Evolutionary conservation across 2,797 vertebrate species (phyloP).

Genomic region (Tragelaphus eurycerus): DNA sequence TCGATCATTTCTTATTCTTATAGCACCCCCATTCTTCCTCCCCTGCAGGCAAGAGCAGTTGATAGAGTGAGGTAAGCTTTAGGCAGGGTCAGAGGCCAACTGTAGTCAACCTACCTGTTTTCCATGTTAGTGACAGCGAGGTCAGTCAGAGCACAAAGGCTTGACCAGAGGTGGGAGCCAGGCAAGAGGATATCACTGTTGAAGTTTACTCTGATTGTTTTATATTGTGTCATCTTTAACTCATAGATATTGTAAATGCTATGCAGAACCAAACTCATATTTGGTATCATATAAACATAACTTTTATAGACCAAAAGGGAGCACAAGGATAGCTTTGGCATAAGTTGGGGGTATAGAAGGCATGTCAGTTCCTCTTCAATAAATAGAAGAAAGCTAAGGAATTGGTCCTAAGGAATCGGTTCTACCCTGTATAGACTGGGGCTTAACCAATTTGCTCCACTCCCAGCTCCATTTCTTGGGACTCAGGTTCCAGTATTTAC

Average conservation of each 20-base stretch:
- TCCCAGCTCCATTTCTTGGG: neutral
- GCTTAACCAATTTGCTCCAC: neutral
- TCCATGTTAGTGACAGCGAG: neutral
- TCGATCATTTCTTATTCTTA: neutral
- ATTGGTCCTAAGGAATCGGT: neutral
- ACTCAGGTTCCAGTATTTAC: neutral
- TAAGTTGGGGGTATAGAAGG: neutral
- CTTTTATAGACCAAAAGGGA: conserved; percentile 35
- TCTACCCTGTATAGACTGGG: neutral
- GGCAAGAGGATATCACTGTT: neutral
- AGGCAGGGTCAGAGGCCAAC: neutral
- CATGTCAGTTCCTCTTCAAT: neutral
- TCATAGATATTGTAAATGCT: neutral
- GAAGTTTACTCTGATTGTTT: neutral
- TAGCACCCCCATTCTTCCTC: neutral
- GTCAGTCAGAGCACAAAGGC: neutral
- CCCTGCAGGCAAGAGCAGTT: neutral
- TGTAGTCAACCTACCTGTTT: neutral
- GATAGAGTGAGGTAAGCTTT: neutral
- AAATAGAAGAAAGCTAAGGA: neutral
- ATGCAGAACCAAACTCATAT: conserved; percentile 30
- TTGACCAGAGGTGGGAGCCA: neutral
- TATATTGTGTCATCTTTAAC: neutral
- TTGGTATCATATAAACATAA: conserved; percentile 1
- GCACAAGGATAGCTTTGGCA: neutral